phyloP scores from a whole-genome alignment of 2,113 vertebrate species.

The Ceyx cyanopectus region DNA sequence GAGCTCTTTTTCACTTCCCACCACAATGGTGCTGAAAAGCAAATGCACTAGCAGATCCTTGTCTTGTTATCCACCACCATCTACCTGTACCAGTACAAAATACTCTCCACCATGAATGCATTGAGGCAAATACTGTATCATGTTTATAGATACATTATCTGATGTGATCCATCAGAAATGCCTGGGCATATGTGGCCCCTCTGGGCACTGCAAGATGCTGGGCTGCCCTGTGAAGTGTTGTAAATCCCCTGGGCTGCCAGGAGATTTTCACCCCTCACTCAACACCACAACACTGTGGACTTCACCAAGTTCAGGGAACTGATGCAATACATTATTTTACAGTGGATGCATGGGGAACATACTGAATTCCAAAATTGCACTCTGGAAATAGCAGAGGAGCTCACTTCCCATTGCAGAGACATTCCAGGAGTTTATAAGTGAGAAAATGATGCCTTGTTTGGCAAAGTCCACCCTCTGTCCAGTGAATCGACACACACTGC shows the following conservation, averaged over 20 bases:
- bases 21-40: neutral
- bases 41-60: neutral
- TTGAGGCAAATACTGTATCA: neutral
- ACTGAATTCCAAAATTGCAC: neutral
- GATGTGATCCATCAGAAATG: neutral
- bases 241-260: neutral
- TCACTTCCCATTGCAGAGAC: neutral
- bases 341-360: accelerated
- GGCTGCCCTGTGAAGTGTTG: neutral
- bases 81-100: neutral
- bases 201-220: neutral
- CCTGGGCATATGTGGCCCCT: neutral
- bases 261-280: neutral
- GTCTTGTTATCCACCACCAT: neutral
- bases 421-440: neutral
- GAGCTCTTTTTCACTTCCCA: neutral
- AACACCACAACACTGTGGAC: neutral
- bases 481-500: neutral
- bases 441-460: neutral
- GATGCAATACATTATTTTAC: neutral
- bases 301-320: neutral
- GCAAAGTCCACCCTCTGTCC: neutral
- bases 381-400: neutral
- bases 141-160: neutral
- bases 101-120: neutral